Evolutionary conservation across 1,140 invertebrate species (phyloP), one percentile per base, ranked within the genome.

Genomic region (Acromyrmex heyeri): DNA sequence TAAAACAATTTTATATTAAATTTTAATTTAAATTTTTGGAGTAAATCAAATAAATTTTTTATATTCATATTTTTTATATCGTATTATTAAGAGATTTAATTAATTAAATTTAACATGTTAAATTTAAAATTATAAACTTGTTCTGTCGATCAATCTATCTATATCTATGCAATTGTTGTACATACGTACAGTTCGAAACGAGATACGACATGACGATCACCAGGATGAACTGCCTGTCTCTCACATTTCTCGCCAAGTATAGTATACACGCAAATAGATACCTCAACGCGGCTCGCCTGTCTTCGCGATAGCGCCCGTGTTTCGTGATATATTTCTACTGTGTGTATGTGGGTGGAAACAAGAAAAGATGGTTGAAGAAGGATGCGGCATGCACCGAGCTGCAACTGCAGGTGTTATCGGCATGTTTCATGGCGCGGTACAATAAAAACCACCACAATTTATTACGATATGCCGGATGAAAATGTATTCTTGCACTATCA

Each of bases 381-480:
- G 21, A 73, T 72, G 67, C 79, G 27, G 30, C 16, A 73, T 72
- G 67, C 79, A 61, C 14, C 79, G 14, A 44, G 38, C 14, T 59
- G 55, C 77, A 38, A 38, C 50, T 21, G 77, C 67, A 73, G 55
- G 24, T 83, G 14, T 83, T 82, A 82, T 73, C 24, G 69, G 14
- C 14, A 18, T 50, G 14, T 73, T 73, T 70, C 34, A 65, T 24
- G 6, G 21, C 65, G 38, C 12, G 6, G 21, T 34, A 38, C 12
- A 83, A 75, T 83, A 83, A 83, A 72, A 83, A 62, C 21, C 10
- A 34, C 8, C n/a, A 27, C 21, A 57, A 83, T 83, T 61, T 50
- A 75, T 83, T 70, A 82, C 55, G 7, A 4, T 16, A 30, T 3
- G 18, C 50, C 24, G 21, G 24, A 48, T 30, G 24, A 82, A 72